Evolutionary conservation across 2,888 invertebrate species (phyloP), one percentile per base, ranked within the genome.

Genomic region (Leptopilina syphax): DNA sequence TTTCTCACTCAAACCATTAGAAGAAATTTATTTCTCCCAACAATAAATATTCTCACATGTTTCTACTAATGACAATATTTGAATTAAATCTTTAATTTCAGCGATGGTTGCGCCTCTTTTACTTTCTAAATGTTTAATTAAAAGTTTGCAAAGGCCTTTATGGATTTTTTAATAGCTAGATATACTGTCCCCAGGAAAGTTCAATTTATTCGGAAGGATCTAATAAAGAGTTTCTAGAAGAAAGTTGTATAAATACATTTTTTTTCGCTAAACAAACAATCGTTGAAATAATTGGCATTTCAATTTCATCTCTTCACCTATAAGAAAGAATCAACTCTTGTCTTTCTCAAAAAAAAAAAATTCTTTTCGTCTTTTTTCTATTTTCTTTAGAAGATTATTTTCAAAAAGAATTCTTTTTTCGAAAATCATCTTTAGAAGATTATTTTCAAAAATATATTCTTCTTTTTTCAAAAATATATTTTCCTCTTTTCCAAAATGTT

Each of bases 71-170:
- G 24, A 65, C 41, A 65, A 27, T 34, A 34, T 65, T 65, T 65
- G 41, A 65, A 27, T 27, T 65, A 65, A 65, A 65, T 34, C 34
- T 34, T 34, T 13, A 27, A 34, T 34, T 9, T 65, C 65, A 13
- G 65, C 12, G 12, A 27, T 24, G 27, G 24, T 65, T 65, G 34
- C 54, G 54, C 54, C 70, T 13, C 54, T 12, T 50, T 70, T 70
- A 70, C 70, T 70, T 70, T 70, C 70, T 70, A 70, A 34, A 70
- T 50, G 70, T 70, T 54, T 34, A 70, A 70, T 70, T 70, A 70
- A 70, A 70, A 70, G 70, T 50, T 54, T 70, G 10, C 24, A 70
- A 70, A 54, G 70, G 50, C 54, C 54, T 70, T 70, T 54, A 34
- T 70, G 70, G 54, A 50, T 70, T 68, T 68, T 68, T 50, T 68